Conservation (phyloP, 2,888 invertebrate species). For the Acanthosepion pharaonis region DNA sequence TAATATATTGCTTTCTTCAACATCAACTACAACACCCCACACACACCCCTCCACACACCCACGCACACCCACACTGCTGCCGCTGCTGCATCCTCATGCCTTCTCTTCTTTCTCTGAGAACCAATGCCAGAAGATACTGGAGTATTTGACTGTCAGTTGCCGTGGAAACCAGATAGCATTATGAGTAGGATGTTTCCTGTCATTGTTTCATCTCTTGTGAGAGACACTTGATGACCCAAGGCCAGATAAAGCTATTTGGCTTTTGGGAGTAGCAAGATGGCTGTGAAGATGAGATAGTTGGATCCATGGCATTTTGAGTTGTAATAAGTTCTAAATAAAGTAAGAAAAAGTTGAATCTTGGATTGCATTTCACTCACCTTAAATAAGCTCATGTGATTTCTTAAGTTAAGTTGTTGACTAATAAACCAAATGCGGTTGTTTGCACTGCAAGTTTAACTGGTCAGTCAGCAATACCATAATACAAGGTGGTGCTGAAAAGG, state of each 20-base stretch:
- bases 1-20: neutral
- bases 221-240: neutral
- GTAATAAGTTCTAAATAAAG: neutral
- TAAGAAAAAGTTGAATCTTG: neutral
- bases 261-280: neutral
- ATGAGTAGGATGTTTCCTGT: neutral
- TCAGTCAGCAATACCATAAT: too few relatives aligned
- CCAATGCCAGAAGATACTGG: neutral
- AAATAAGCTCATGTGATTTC: too few relatives aligned
- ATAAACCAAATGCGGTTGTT: too few relatives aligned
- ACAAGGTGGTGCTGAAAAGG: too few relatives aligned
- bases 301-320: neutral
- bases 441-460: too few relatives aligned
- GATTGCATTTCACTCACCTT: too few relatives aligned
- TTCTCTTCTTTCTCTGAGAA: neutral
- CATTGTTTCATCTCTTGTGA: neutral
- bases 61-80: neutral
- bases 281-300: neutral
- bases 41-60: too few relatives aligned
- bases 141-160: neutral
- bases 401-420: too few relatives aligned
- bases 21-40: too few relatives aligned
- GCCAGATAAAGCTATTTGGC: neutral
- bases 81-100: neutral
- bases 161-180: neutral